A percentile compares a stretch with the other conserved stretches of the same genome.
Conservation (phyloP, 1,140 invertebrate genomes). For the Diorhabda sublineata region DNA sequence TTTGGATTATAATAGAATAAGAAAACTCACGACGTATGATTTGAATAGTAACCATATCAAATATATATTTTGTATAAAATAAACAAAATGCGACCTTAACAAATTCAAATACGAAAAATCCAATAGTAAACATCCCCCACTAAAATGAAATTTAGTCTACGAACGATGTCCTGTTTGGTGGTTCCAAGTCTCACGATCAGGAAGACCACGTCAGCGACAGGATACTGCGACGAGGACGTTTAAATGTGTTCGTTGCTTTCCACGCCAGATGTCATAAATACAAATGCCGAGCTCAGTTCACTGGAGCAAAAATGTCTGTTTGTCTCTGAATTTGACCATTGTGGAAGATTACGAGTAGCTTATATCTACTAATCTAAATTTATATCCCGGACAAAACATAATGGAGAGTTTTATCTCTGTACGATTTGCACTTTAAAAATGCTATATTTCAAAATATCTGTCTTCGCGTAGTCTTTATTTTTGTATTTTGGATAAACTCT, state of each 20-base stretch:
- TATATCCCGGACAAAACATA: conserved; percentile 26
- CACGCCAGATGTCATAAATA: conserved; percentile 38
- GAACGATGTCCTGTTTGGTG: neutral
- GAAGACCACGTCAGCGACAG: conserved; percentile 16
- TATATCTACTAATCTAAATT: conserved; percentile 33
- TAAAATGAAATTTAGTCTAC: neutral
- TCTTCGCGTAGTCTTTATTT: neutral
- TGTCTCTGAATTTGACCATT: conserved; percentile 38
- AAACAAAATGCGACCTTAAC: no score
- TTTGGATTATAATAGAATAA: no score
- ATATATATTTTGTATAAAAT: no score
- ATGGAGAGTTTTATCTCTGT: conserved; percentile 12
- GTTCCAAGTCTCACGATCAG: conserved; percentile 26
- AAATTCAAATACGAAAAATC: no score
- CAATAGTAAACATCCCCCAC: no score
- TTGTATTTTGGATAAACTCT: neutral
- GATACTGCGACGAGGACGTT: conserved; percentile 19
- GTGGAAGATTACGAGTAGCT: conserved; percentile 34
- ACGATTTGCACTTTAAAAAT: conserved; percentile 21
- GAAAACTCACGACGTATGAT: no score
- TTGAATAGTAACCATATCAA: no score
- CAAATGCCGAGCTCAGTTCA: conserved; percentile 32
- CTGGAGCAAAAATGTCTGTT: conserved; percentile 38
- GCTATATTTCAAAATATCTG: conserved; percentile 9
- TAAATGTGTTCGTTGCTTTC: conserved; percentile 28